Evolutionary conservation across 1,140 invertebrate genomes (phyloP), one percentile per base, ranked within the genome.

Genomic region (Probaryconus sp.): DNA sequence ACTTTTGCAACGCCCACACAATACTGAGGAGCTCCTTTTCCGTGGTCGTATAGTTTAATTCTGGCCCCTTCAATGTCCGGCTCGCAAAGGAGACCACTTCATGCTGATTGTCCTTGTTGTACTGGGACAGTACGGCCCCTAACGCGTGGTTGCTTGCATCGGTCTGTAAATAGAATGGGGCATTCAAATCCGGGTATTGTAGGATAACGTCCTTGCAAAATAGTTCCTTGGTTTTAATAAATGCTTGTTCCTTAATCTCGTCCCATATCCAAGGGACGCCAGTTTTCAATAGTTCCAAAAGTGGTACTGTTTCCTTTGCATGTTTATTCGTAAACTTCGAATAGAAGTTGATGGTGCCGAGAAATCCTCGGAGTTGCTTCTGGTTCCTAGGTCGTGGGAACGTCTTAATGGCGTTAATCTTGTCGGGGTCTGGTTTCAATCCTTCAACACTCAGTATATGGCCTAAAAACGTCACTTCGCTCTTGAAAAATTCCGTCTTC

Each of bases 21-120:
- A 24, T 24, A 7, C 3, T 7, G 3, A 24, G 7, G 7, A 24
- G 21, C 7, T 24, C 21, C 7, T 24, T 24, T 4, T 24, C 21
- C 7, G 21, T 24, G 7, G 21, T 24, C 3, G 21, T 24, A 24
- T 24, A 24, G 3, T 4, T 7, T 4, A 24, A 4, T n/a, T 43
- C 40, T 4, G 18, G 9, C 1, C 40, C 17, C 10, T 43, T 43
- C 4, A 43, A 9, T 21, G 40, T 24, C 10, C 40, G 40, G 30
- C 86, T 87, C 4, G 83, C 85, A 78, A 85, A 64, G 0, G 13
- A 4, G 5, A 65, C 24, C 6, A 72, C 2, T 30, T 42, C 6
- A 3, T 43, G 7, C 2, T 24, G 9, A 10, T 31, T 18, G 30
- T 35, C n/a, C 3, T 38, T 13, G 3, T 65, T 24, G 20, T 14